Evolutionary conservation across 1,140 invertebrate species (phyloP), one percentile per base, ranked within the genome.

Genomic region (Eciton burchellii): DNA sequence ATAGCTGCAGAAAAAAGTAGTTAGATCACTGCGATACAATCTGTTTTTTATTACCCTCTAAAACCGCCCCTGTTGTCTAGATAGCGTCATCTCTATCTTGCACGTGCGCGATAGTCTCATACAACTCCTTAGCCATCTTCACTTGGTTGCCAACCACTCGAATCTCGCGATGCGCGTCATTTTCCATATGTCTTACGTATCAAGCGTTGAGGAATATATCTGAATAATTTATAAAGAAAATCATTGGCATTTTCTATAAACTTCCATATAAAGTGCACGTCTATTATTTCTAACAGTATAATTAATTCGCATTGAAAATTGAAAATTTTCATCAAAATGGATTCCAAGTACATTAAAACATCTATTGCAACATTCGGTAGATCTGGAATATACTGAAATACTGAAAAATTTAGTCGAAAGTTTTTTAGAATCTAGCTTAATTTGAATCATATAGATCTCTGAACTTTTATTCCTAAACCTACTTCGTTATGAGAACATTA

Each of bases 41-140:
- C 16, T 11, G 8, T 68, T n/a, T 26, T 49, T 45, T 65, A 29
- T 41, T 77, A 24, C 12, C 11, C 16, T 24, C 35, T 56, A 41
- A 26, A 79, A 16, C 9, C 74, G 74, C 16, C 35, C 66, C 63
- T 79, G 49, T 56, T 21, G 49, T 76, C 35, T 79, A 29, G n/a
- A 21, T 79, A 79, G 35, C 35, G 63, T 79, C 63, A 79, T 79
- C 74, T 70, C 19, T 16, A 21, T 79, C 63, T 70, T 35, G 62
- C 63, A 79, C 63, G 63, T 79, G 74, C 35, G 63, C 63, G 74
- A 26, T 21, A 77, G 54, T 21, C 24, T 79, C 52, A 43, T 19
- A n/a, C 62, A 52, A 21, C 29, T 16, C 16, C 49, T 70, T 56
- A 70, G 12, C 24, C 74, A 45, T 63, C 49, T 49, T 79, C 74